phyloP scores from a whole-genome alignment of 2,113 vertebrate species.

The Ondatra zibethicus region DNA sequence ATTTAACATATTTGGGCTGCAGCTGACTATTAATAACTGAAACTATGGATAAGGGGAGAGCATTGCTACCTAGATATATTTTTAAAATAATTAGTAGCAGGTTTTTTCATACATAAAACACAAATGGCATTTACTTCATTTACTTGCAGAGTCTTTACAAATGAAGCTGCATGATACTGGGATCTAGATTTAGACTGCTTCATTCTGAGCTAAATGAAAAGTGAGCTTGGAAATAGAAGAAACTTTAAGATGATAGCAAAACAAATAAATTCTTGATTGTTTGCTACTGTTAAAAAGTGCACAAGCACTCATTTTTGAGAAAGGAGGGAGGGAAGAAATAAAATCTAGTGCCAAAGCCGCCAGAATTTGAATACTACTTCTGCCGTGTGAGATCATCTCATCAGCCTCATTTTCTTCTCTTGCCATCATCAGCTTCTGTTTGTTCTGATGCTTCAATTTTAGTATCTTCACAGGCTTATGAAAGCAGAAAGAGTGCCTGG shows the following conservation, averaged over 20 bases:
- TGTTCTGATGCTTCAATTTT: constrained; percentile 78
- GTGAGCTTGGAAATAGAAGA: constrained; percentile 54
- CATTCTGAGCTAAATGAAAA: constrained; percentile 48
- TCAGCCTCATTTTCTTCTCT: constrained; percentile 75
- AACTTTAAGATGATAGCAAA: constrained; percentile 62
- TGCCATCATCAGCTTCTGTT: constrained; percentile 75
- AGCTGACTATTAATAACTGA: not conserved
- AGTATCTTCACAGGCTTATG: constrained; percentile 66
- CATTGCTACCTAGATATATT: not conserved
- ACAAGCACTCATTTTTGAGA: constrained; percentile 50
- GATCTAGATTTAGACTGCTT: constrained; percentile 18
- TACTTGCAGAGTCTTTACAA: constrained; percentile 4
- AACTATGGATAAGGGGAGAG: not conserved
- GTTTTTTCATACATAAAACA: not conserved
- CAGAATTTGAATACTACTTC: constrained; percentile 64
- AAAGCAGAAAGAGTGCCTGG: constrained; percentile 70
- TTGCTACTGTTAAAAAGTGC: constrained; percentile 67
- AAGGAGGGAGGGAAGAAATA: constrained; percentile 57
- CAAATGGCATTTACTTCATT: constrained; percentile 22
- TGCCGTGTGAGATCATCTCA: constrained; percentile 67
- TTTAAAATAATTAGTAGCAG: constrained; percentile 19
- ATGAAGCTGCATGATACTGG: not conserved
- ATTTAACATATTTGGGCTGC: not conserved
- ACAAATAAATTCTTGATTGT: constrained; percentile 74
- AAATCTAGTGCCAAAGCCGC: constrained; percentile 68